Evolutionary conservation across 2,888 invertebrate species (phyloP).

Genomic region (Chalcosyrphus nemorum): DNA sequence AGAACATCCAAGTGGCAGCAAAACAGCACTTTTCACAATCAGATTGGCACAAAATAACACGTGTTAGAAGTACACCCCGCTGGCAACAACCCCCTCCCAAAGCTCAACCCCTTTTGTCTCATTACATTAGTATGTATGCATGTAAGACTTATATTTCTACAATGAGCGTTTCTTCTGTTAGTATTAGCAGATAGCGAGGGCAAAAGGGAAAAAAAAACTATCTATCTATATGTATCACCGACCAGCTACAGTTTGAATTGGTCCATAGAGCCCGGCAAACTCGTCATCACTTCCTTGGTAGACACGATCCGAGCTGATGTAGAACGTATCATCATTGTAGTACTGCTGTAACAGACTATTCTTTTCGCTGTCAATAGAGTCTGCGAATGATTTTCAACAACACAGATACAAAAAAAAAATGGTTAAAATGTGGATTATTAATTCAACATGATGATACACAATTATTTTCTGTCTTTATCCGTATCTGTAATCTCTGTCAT

Average conservation of each 20-base stretch:
- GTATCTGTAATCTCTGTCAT: conserved; percentile 52
- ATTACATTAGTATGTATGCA: conserved; percentile 22
- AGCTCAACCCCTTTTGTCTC: not conserved
- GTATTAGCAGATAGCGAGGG: not conserved
- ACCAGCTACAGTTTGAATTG: conserved; percentile 81
- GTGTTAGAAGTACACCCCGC: conserved; percentile 35
- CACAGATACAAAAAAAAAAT: conserved; percentile 19
- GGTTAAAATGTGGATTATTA: conserved; percentile 40
- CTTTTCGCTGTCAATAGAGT: conserved; percentile 79
- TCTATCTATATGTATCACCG: conserved; percentile 75
- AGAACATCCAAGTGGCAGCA: conserved; percentile 28
- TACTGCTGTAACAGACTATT: conserved; percentile 80
- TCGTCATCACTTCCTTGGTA: conserved; percentile 81
- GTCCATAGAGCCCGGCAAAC: conserved; percentile 81
- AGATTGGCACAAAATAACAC: conserved; percentile 63
- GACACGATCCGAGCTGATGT: conserved; percentile 80
- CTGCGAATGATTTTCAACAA: conserved; percentile 73
- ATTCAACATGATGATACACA: conserved; percentile 52
- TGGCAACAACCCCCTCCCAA: not conserved
- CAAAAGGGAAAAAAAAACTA: not conserved
- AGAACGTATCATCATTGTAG: conserved; percentile 81
- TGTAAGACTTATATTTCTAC: conserved; percentile 36
- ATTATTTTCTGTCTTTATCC: conserved; percentile 52
- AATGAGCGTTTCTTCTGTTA: not conserved
- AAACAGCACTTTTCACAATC: conserved; percentile 44